A percentile compares a stretch with the other conserved stretches of the same genome.
These are phyloP conservation scores for Cotesia vestalis DNA, from an alignment of 1,140 invertebrate genomes.

Conservation along the genomic window DNA sequence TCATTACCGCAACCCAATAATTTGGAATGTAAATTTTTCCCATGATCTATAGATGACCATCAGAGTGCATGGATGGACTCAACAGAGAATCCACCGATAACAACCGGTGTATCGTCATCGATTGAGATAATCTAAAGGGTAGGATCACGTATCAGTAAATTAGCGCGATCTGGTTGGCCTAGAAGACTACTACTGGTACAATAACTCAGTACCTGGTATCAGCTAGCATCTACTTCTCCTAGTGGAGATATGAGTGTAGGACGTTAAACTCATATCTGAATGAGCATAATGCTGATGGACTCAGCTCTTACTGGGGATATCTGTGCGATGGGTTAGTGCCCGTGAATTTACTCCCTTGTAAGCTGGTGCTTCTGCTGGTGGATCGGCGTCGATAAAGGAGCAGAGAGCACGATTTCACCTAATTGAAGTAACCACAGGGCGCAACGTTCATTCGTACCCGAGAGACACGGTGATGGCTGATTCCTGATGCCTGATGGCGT, in stretches of 20 bases:
- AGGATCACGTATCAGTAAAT: conserved; percentile 27
- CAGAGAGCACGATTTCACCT: conserved; percentile 54
- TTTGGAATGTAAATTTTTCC: too few relatives aligned
- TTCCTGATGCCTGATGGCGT: conserved; percentile 36
- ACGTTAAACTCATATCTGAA: too few relatives aligned
- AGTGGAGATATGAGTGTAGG: too few relatives aligned
- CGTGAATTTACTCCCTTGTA: background rate
- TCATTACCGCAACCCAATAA: too few relatives aligned
- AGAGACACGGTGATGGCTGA: conserved; percentile 42
- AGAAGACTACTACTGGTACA: too few relatives aligned
- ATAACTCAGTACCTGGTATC: background rate
- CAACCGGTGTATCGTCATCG: conserved; percentile 23
- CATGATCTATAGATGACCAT: too few relatives aligned
- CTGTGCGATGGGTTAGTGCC: background rate
- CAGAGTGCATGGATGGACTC: too few relatives aligned
- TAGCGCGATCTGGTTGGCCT: background rate
- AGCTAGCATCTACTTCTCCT: too few relatives aligned
- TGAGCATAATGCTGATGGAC: too few relatives aligned
- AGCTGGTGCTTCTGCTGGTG: conserved; percentile 2
- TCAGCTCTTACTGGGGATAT: too few relatives aligned
- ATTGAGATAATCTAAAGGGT: conserved; percentile 30
- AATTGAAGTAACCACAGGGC: conserved; percentile 66
- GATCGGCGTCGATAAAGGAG: conserved; percentile 40
- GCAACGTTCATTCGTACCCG: conserved; percentile 43
- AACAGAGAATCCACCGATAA: too few relatives aligned